These are phyloP conservation scores for Hippocampus barbouri DNA, from an alignment of 2,113 vertebrate genomes.

Conservation along the genomic window DNA sequence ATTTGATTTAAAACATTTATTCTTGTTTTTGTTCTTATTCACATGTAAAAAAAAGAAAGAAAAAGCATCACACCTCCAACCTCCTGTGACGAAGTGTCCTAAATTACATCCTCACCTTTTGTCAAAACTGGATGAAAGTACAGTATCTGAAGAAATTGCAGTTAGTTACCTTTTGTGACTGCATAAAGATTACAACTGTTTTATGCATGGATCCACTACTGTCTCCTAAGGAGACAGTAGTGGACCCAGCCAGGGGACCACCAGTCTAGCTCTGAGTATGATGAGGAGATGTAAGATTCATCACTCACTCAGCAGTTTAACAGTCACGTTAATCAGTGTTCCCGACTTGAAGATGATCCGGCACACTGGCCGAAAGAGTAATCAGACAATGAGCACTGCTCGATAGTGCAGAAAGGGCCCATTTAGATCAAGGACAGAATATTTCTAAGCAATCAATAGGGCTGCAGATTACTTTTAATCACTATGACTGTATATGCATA, in stretches of 20 bases:
- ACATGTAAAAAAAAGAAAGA: too few species aligned
- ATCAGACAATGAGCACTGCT: neutral
- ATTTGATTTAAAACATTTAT: too few species aligned
- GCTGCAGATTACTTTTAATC: neutral
- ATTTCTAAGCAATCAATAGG: neutral
- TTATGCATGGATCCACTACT: neutral
- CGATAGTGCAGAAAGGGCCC: neutral
- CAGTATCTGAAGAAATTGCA: too few species aligned
- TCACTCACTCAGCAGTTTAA: neutral
- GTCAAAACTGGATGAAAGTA: too few species aligned
- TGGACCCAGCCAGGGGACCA: neutral
- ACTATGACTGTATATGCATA: neutral
- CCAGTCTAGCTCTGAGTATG: neutral
- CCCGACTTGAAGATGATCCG: neutral
- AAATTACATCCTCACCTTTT: too few species aligned
- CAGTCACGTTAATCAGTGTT: neutral
- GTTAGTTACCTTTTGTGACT: too few species aligned
- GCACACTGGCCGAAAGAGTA: neutral
- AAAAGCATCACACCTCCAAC: too few species aligned
- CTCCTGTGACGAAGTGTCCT: too few species aligned
- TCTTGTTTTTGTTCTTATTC: too few species aligned
- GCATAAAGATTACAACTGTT: too few species aligned
- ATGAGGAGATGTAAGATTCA: neutral
- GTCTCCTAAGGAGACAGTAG: neutral
- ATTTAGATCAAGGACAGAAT: neutral